Evolutionary conservation across 2,888 invertebrate species (phyloP), one percentile per base, ranked within the genome.

Genomic region (Apomyelois bistriatella): DNA sequence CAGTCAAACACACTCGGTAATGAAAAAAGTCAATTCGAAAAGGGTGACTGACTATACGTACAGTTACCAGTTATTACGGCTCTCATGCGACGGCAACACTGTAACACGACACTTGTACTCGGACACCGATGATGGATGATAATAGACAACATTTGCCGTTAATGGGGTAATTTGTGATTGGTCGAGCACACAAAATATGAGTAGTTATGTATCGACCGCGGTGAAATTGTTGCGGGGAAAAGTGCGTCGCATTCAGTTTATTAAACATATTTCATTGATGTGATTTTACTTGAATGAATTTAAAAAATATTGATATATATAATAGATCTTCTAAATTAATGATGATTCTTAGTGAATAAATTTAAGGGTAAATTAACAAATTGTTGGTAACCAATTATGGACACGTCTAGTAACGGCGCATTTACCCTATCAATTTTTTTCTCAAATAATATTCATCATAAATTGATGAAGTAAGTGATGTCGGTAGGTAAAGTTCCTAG

Each of bases 151-250:
- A 46, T 16, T 41, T 16, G 32, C 46, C 46, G 32, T 28, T 46
- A 46, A 46, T 46, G 46, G 46, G 46, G 46, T 46, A 46, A 46
- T 46, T 46, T 46, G 46, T 46, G 46, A 46, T 46, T 46, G 46
- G 46, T 46, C 46, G 32, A 46, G 43, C 43, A 32, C 46, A 46
- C 46, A 32, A 32, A 32, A 8, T 16, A 10, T 10, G 9, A 15
- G 3, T 12, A n/a, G 12, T 6, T 46, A 8, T 15, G 46, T 46
- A 46, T 46, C 32, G 46, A 46, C 32, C 46, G 32, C 13, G 28
- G 10, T 22, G 22, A 22, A 7, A 13, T 38, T 38, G 13, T 38
- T n/a, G 4, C 7, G 13, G 17, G 41, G 7, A 17, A 41, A 41
- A 41, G n/a, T 41, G 41, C 5, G 22, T 41, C 17, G 5, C 41